Evolutionary conservation across 2,113 vertebrate genomes (phyloP), one percentile per base, ranked within the genome.

Genomic region (Eolophus roseicapilla): DNA sequence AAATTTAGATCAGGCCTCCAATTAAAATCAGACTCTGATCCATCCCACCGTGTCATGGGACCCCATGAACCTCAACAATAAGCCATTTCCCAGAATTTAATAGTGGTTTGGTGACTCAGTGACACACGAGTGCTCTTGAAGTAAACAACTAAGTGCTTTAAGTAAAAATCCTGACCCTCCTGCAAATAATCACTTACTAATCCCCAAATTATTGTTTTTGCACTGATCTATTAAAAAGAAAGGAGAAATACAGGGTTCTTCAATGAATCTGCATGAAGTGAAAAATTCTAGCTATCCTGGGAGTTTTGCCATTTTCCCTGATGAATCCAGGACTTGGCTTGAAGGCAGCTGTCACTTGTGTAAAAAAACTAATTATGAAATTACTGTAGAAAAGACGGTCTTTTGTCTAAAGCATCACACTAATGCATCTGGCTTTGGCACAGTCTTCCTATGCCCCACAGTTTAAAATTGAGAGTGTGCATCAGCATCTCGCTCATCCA

Each of bases 61-160:
- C 31, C 57, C 82, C 10, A 10, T 73, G 74, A 95, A 95, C 81
- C 86, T 95, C 83, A 46, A 78, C 88, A 92, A 92, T 82, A 95
- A 84, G 79, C n/a, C 53, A 73, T 94, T 97, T 97, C 93, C 91
- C 96, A 65, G 93, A 90, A 95, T 69, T 75, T 88, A 78, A 92
- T n/a, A 88, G 92, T 91, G 93, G 97, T 92, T 95, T 92, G 91
- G 71, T 96, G 97, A 97, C 91, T 97, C 96, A 97, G 50, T 33
- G 88, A 96, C 88, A 97, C 23, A 74, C 62, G 82, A 57, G 88
- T 50, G 47, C 37, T 83, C 75, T 93, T 94, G 81, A 95, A 92
- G 95, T 92, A 97, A 96, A 97, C 71, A 76, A 84, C 28, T 70
- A 63, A 64, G 57, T n/a, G 35, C 68, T 91, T 88, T 33, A 71